A percentile compares a stretch with the other conserved stretches of the same genome.
Conservation (phyloP, 2,113 vertebrate species). For the Lipophrys pholis region DNA sequence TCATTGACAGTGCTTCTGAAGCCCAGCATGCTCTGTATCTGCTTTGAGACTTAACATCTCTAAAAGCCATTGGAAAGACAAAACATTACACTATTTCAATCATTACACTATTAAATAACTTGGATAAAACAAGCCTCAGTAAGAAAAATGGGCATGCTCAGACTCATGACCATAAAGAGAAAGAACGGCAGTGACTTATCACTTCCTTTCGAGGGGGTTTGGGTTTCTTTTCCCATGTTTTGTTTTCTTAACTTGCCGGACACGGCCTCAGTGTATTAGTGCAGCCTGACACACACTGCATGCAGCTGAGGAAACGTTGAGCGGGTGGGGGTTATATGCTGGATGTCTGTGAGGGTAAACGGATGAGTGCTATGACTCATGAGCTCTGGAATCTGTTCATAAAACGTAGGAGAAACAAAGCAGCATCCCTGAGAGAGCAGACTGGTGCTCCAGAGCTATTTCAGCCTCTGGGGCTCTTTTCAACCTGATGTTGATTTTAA, state of each 20-base stretch:
- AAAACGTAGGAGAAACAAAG: slow-evolving; percentile 46
- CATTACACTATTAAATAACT: neutral
- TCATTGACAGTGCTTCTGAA: too few species aligned
- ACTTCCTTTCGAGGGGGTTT: slow-evolving; percentile 21
- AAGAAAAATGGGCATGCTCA: neutral
- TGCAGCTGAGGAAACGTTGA: neutral
- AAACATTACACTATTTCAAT: too few species aligned
- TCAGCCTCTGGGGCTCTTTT: neutral
- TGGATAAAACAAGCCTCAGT: neutral
- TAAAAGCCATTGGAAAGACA: too few species aligned
- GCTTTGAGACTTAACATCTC: too few species aligned
- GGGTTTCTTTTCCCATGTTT: neutral
- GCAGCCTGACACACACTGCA: slow-evolving; percentile 9
- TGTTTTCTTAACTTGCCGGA: neutral
- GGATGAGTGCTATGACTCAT: slow-evolving; percentile 59
- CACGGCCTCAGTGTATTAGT: neutral
- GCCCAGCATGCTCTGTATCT: too few species aligned
- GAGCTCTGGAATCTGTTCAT: slow-evolving; percentile 53
- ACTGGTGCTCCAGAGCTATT: slow-evolving; percentile 14
- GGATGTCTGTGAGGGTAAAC: slow-evolving; percentile 30
- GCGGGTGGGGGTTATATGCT: neutral
- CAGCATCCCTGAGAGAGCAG: slow-evolving; percentile 9
- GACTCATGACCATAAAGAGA: neutral
- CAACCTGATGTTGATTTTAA: neutral
- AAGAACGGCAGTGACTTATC: slow-evolving; percentile 23